These are phyloP conservation scores for Etheostoma nigrum DNA, from an alignment of 2,797 vertebrate genomes.

Conservation along the genomic window DNA sequence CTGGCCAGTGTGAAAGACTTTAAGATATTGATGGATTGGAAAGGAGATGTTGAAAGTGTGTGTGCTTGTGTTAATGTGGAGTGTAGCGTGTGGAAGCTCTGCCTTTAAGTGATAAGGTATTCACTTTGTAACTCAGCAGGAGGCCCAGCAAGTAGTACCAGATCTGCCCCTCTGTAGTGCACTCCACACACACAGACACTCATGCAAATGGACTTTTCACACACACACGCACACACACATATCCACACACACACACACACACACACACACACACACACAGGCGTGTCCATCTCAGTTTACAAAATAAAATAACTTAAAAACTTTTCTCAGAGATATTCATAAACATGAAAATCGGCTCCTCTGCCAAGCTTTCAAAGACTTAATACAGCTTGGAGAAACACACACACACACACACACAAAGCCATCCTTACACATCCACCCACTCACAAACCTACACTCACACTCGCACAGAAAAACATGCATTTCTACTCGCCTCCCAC, in stretches of 20 bases:
- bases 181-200: constrained; percentile 28
- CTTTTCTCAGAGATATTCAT: constrained; percentile 43
- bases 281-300: constrained; percentile 32
- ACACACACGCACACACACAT: too few relatives aligned
- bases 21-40: constrained; percentile 65
- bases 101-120: constrained; percentile 82
- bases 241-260: constrained; percentile 14
- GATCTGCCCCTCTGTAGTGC: constrained; percentile 69
- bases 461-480: constrained; percentile 13
- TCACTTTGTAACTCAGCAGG: constrained; percentile 81
- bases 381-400: constrained; percentile 5
- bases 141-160: constrained; percentile 57
- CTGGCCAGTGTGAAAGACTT: constrained; percentile 32
- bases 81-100: constrained; percentile 67
- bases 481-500: constrained; percentile 27
- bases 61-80: constrained; percentile 50
- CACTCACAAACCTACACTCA: constrained; percentile 23
- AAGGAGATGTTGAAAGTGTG: constrained; percentile 35
- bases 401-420: constrained; percentile 11
- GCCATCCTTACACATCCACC: constrained; percentile 19
- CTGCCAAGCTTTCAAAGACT: constrained; percentile 36
- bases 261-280: constrained; percentile 14
- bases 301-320: constrained; percentile 41
- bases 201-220: constrained; percentile 15
- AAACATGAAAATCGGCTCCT: constrained; percentile 32